Evolutionary conservation across 2,113 vertebrate genomes (phyloP), one percentile per base, ranked within the genome.

Genomic region (Zosterops hypoxanthus): DNA sequence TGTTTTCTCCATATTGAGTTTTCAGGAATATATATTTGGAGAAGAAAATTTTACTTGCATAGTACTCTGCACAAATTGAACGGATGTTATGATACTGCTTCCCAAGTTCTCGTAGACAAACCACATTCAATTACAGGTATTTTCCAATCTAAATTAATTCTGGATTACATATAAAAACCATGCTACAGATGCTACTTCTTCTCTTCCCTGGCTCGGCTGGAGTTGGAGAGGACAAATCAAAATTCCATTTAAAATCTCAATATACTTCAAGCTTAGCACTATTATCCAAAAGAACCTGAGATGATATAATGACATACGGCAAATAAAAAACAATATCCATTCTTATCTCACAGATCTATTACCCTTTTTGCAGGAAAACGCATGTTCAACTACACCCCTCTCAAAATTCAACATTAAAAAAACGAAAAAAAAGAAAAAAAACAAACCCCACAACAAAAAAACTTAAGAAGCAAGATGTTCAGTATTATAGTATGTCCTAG

Each of bases 121-220:
- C 33, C 71, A 86, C 20, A 52, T 68, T 81, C 82, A 63, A 90
- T 93, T 83, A 90, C 55, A 93, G 76, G 85, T 94, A 81, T 78
- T 92, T 93, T 86, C 72, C 80, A 83, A 88, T 18, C 85, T 78
- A 93, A 93, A 86, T 70, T 4, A 88, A 82, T 39, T 81, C 86
- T 70, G 34, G 14, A 86, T 46, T 66, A 41, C 41, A 83, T 42
- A 60, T 4, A 64, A 82, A 82, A 94, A 64, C 2, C 56, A 55
- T 55, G 46, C 82, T 68, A 79, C 31, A 88, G 85, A 91, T 83
- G 60, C 82, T 83, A 59, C 49, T 72, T 47, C 29, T 44, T 77
- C 76, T 86, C 29, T 72, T 87, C n/a, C 60, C 80, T 93, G 44
- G 69, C 79, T 4, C 17, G 34, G 19, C 47, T 52, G 28, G 36